These are phyloP conservation scores for Ceyx melanurus DNA, from an alignment of 2,113 vertebrate species.

Conservation along the genomic window DNA sequence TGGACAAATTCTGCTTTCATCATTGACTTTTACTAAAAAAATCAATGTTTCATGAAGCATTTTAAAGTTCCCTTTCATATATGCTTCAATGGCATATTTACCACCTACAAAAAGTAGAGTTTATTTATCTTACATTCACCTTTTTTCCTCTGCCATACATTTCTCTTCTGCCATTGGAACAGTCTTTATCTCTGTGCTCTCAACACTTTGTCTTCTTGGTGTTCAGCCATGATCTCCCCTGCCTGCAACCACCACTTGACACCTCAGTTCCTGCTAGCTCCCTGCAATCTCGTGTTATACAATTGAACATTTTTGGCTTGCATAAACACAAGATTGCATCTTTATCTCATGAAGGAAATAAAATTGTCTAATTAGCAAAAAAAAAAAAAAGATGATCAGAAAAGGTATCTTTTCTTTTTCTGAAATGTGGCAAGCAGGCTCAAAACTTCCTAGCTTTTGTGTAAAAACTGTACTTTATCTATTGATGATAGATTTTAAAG, in stretches of 20 bases:
- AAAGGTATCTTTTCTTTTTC: neutral
- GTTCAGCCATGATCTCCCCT: neutral
- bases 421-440: neutral
- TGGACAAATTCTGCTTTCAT: neutral
- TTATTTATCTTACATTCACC: fast-evolving
- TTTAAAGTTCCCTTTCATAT: neutral
- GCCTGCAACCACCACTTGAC: neutral
- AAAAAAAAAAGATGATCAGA: neutral
- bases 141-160: neutral
- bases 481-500: neutral
- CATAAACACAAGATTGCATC: conserved; percentile 1
- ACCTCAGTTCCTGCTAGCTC: neutral
- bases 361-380: neutral
- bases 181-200: neutral
- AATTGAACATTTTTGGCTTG: neutral
- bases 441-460: neutral
- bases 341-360: conserved; percentile 24
- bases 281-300: neutral
- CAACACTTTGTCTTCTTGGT: neutral
- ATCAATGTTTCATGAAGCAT: neutral
- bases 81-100: neutral
- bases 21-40: neutral
- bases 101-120: neutral
- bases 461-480: neutral
- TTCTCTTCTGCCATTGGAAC: neutral